These are phyloP conservation scores for Opisthograptis luteolata DNA, from an alignment of 2,888 invertebrate species.

Conservation along the genomic window DNA sequence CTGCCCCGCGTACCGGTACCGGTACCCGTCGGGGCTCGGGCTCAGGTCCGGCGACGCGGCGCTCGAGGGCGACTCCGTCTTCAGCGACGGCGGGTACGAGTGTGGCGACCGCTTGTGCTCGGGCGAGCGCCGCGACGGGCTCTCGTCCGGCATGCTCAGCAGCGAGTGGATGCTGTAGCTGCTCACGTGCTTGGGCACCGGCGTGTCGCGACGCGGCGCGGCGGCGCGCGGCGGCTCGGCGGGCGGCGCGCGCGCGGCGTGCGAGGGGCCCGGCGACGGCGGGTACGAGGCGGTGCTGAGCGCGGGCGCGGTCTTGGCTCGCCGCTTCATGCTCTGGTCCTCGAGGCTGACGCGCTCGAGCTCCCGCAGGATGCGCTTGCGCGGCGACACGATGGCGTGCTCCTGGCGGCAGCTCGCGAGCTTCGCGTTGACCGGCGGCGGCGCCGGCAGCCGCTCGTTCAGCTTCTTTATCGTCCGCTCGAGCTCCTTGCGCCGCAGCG, in stretches of 20 bases:
- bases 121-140: slow-evolving; percentile 64
- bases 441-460: slow-evolving; percentile 66
- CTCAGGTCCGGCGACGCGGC: slow-evolving; percentile 73
- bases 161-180: slow-evolving; percentile 94
- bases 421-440: slow-evolving; percentile 73
- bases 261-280: slow-evolving; percentile 45
- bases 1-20: slow-evolving; percentile 67
- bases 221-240: slow-evolving; percentile 58
- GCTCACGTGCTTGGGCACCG: slow-evolving; percentile 82
- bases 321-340: slow-evolving; percentile 87
- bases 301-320: slow-evolving; percentile 77
- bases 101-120: slow-evolving; percentile 71
- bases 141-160: slow-evolving; percentile 86
- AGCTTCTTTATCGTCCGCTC: slow-evolving; percentile 64
- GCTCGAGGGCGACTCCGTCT: slow-evolving; percentile 72
- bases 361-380: slow-evolving; percentile 92
- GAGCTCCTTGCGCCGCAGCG: slow-evolving; percentile 64
- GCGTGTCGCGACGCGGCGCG: slow-evolving; percentile 52
- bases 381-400: slow-evolving; percentile 89
- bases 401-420: slow-evolving; percentile 76
- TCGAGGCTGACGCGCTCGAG: slow-evolving; percentile 90
- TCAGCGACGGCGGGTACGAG: slow-evolving; percentile 64
- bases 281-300: slow-evolving; percentile 69
- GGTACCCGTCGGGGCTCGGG: slow-evolving; percentile 72
- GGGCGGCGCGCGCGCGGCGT: slow-evolving; percentile 47